phyloP scores from a whole-genome alignment of 2,888 invertebrate species.

The Brachynemurus nebulosus region DNA sequence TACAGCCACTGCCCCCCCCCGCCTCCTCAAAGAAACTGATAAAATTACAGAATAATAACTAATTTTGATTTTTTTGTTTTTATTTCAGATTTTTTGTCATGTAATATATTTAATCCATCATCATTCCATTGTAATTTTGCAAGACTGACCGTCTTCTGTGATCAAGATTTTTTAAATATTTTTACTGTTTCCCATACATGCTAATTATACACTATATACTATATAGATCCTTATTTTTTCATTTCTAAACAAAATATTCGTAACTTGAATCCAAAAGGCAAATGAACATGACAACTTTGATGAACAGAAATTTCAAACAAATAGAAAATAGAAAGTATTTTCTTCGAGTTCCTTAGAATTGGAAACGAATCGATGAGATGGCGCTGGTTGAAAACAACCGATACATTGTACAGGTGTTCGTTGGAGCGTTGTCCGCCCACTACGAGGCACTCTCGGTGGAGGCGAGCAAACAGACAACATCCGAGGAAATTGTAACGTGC shows the following conservation, averaged over 20 bases:
- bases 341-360: conserved; percentile 15
- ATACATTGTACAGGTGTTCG: conserved; percentile 73
- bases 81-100: conserved; percentile 1
- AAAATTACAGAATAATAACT: no score
- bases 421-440: conserved; percentile 73
- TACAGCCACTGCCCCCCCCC: no score
- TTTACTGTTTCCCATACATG: background rate
- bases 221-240: background rate
- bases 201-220: conserved; percentile 4
- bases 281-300: conserved; percentile 6
- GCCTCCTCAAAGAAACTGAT: no score
- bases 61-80: background rate
- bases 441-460: conserved; percentile 84
- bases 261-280: conserved; percentile 4
- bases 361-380: no score
- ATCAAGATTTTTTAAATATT: conserved; percentile 3
- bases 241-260: background rate
- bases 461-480: conserved; percentile 82
- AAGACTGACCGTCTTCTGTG: conserved; percentile 10
- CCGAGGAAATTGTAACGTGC: conserved; percentile 81
- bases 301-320: conserved; percentile 1
- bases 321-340: background rate
- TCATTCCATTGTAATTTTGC: conserved; percentile 7
- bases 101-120: conserved; percentile 2
- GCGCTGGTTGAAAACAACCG: conserved; percentile 47